Evolutionary conservation across 2,888 invertebrate species (phyloP), one percentile per base, ranked within the genome.

Genomic region (Limulus polyphemus): DNA sequence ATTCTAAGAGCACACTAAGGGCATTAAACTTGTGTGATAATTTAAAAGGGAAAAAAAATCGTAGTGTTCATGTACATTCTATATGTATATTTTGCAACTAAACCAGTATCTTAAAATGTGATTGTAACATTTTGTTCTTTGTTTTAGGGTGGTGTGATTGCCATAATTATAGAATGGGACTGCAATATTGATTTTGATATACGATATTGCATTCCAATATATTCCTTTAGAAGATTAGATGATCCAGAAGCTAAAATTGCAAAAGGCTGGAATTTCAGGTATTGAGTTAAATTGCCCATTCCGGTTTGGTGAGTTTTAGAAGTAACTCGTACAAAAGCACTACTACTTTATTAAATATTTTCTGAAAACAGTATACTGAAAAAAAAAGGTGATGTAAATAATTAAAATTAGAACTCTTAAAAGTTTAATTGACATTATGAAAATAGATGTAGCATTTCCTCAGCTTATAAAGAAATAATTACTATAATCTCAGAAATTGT

Each of bases 251-350:
- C 75, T 32, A 70, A 69, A 47, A 72, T 78, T 54, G 75, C 79
- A 5, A 73, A 73, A 49, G 80, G 80, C 0, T 79, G 77, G 73
- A 80, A 80, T 71, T 80, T 80, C 69, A 74, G 79, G 79, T 79
- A 69, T 65, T 48, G 58, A 50, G n/a, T 32, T 3, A 32, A 32
- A 7, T 32, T 32, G 5, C 5, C 7, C 32, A 32, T 32, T 32
- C 32, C 7, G 7, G 32, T 32, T 32, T 32, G n/a, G n/a, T n/a
- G 32, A 32, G 32, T 32, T 32, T 32, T 32, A 32, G 7, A 32
- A 32, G 32, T 32, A 32, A 1, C 32, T 32, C 32, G 3, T 32
- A 32, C 7, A 32, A 32, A 32, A 32, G 32, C 32, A 32, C 32
- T 7, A 32, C 32, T 7, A 32, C 32, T 32, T 32, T 32, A 32